A percentile compares a stretch with the other conserved stretches of the same genome.
Evolutionary conservation across 2,888 invertebrate genomes (phyloP).

Genomic region (Acronicta aceris): DNA sequence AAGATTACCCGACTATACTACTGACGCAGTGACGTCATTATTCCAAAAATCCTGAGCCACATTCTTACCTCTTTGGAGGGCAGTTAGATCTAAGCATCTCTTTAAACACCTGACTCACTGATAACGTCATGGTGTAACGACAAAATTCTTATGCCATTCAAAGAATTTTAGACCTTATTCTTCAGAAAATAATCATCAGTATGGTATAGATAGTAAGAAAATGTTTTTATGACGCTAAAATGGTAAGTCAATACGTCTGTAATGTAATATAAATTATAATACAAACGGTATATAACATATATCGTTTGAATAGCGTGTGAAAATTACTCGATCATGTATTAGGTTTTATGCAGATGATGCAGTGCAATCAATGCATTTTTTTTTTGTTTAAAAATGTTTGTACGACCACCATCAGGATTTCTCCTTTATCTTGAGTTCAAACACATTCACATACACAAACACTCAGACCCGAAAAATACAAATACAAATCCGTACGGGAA

Average conservation of each 20-base stretch:
- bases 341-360: neutral
- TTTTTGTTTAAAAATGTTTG: no score
- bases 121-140: conserved; percentile 60
- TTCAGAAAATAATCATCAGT: conserved; percentile 11
- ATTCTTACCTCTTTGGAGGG: conserved; percentile 39
- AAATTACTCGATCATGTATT: neutral
- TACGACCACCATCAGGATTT: no score
- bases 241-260: conserved; percentile 30
- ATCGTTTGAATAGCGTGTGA: conserved; percentile 35
- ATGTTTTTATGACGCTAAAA: conserved; percentile 12
- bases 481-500: no score
- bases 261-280: conserved; percentile 24
- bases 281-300: conserved; percentile 8
- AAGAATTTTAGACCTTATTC: conserved; percentile 31
- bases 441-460: no score
- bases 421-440: no score
- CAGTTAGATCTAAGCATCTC: conserved; percentile 32
- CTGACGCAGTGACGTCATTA: conserved; percentile 47
- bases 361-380: conserved; percentile 2
- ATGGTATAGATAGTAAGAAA: neutral
- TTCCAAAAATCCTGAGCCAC: conserved; percentile 30
- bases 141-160: conserved; percentile 25
- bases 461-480: no score
- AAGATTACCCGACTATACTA: conserved; percentile 1
- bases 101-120: conserved; percentile 65